Base-by-base conservation (phyloP, 2,888 invertebrate species). In the Lasioglossum malachurum region DNA sequence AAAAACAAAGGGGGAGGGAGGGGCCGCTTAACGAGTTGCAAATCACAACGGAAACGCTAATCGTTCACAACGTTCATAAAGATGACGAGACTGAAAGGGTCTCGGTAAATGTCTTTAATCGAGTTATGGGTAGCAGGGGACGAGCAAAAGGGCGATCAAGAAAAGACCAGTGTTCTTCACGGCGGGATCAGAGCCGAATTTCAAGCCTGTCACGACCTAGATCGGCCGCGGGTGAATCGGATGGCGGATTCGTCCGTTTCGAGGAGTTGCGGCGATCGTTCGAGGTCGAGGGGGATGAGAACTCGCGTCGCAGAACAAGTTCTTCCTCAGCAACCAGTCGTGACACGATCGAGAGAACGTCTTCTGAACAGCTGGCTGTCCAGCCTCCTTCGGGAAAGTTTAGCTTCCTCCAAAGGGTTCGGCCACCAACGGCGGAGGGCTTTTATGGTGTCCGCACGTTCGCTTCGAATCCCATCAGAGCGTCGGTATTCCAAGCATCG, bases 261-360 rank as follows among this genome's bases (percentile, higher is more conserved):
- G 12, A 57, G 12, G 1, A 57, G 57, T 57, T 57, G 57, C 57
- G n/a, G 12, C 57, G 57, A 64, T 64, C 27, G 64, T n/a, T 57
- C 38, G 14, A 69, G 23, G 69, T 38, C 35, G 38, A 38, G 12
- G 69, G 72, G n/a, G 31, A 8, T 23, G 7, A 31, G 31, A 57
- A 77, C 57, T 57, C n/a, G 53, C 23, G 57, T n/a, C 19, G 38
- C 57, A 75, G 75, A n/a, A 75, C 64, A 60, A 35, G 53, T 57
- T 49, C 44, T 74, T 74, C 49, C 44, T 74, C 74, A 74, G 49
- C 74, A 31, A 64, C 31, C 64, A 64, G 64, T 64, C 64, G 64
- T 57, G 64, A 31, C 31, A 31, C 64, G 27, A 64, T 64, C 35
- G 35, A 16, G 31, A 64, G 19, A 31, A 31, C 31, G 64, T 64